Evolutionary conservation across 2,888 invertebrate genomes (phyloP).

Genomic region (Chironomus riparius): DNA sequence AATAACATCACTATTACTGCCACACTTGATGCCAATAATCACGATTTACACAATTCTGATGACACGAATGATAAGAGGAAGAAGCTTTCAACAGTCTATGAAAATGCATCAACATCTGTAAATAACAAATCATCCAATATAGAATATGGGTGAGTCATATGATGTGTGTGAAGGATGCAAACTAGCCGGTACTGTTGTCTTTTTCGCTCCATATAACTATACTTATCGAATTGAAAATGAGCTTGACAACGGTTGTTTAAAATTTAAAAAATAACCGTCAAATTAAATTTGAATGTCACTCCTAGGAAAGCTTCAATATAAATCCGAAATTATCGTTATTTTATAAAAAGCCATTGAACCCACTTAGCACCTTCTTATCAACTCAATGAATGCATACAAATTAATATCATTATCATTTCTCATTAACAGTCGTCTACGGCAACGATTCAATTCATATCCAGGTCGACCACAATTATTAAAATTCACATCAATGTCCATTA

Average conservation of each 20-base stretch:
- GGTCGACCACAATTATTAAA: slow-evolving; percentile 65
- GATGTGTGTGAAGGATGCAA: background rate
- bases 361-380: no score
- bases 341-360: no score
- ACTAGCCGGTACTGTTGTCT: no score
- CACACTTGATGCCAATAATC: background rate
- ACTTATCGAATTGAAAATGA: no score
- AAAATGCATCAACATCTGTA: background rate
- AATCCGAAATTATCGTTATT: no score
- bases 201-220: no score
- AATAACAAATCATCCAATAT: background rate
- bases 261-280: no score
- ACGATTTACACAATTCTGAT: background rate
- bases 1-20: slow-evolving; percentile 15
- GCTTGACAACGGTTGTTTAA: no score
- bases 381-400: no score
- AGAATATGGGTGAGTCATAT: slow-evolving; percentile 14
- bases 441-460: slow-evolving; percentile 47
- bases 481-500: slow-evolving; percentile 46
- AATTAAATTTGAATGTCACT: no score
- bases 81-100: background rate
- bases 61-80: background rate
- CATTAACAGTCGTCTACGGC: slow-evolving; percentile 33
- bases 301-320: no score
- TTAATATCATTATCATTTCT: no score